Evolutionary conservation across 2,888 invertebrate species (phyloP).

Genomic region (Parasteatoda lunata): DNA sequence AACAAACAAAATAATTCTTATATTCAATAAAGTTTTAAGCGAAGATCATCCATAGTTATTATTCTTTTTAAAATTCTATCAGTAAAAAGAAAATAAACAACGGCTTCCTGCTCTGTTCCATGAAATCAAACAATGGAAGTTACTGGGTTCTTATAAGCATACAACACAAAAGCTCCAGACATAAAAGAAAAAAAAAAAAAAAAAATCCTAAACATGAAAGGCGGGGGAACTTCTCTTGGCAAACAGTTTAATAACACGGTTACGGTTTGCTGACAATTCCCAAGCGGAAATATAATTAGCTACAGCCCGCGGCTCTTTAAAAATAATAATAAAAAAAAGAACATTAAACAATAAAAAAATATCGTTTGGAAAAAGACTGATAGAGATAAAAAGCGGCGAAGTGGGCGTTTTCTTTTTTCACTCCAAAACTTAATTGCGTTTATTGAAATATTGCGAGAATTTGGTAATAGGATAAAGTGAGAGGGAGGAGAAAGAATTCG

Average conservation of each 20-base stretch:
- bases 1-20: too few species aligned
- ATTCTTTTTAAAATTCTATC: too few species aligned
- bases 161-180: conserved; percentile 32
- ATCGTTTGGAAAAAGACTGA: conserved; percentile 20
- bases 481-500: not conserved
- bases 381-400: conserved; percentile 10
- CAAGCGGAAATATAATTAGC: conserved; percentile 65
- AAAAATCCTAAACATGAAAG: conserved; percentile 39
- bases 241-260: conserved; percentile 66
- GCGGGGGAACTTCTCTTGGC: conserved; percentile 52
- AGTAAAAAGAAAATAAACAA: conserved; percentile 14
- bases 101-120: conserved; percentile 11
- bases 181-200: conserved; percentile 13
- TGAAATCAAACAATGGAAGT: conserved; percentile 3
- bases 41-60: too few species aligned
- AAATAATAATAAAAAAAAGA: conserved; percentile 8
- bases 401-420: conserved; percentile 32
- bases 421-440: conserved; percentile 47
- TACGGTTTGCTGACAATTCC: conserved; percentile 62
- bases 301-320: conserved; percentile 37
- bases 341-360: conserved; percentile 10
- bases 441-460: conserved; percentile 41
- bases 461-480: conserved; percentile 21
- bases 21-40: too few species aligned
- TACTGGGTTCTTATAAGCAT: conserved; percentile 8